A percentile compares a stretch with the other conserved stretches of the same genome.
Conservation (phyloP, 1,140 invertebrate genomes). For the Drosophila truncata region DNA sequence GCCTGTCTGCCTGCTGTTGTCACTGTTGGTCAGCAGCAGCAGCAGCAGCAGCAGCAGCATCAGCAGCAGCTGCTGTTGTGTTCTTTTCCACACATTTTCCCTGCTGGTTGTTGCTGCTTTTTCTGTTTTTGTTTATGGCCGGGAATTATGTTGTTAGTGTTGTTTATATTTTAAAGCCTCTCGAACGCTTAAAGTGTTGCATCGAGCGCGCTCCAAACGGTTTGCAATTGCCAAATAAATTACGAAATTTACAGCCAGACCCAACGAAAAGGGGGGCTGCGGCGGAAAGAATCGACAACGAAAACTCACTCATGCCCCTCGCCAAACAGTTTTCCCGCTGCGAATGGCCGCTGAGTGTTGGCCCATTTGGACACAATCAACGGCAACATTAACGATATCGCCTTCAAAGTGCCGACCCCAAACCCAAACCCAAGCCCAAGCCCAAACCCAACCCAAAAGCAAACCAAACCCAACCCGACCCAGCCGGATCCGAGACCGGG, state of each 20-base stretch:
- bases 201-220: slow-evolving; percentile 51
- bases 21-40: slow-evolving; percentile 59
- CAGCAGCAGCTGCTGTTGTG: slow-evolving; percentile 16
- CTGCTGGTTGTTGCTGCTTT: slow-evolving; percentile 32
- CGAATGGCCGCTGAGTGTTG: slow-evolving; percentile 51
- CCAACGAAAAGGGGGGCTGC: background rate
- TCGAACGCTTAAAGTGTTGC: slow-evolving; percentile 55
- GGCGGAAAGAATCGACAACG: slow-evolving; percentile 26
- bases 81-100: slow-evolving; percentile 41
- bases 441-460: slow-evolving; percentile 26
- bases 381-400: slow-evolving; percentile 82
- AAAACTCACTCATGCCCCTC: slow-evolving; percentile 29
- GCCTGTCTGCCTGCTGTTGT: slow-evolving; percentile 53
- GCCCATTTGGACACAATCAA: slow-evolving; percentile 76
- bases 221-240: slow-evolving; percentile 79
- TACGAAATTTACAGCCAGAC: slow-evolving; percentile 67
- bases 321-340: slow-evolving; percentile 45
- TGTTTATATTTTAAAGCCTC: slow-evolving; percentile 66
- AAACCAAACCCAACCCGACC: slow-evolving; percentile 44
- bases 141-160: slow-evolving; percentile 75
- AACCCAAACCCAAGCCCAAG: slow-evolving; percentile 6
- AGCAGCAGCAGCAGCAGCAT: slow-evolving; percentile 25
- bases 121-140: slow-evolving; percentile 65
- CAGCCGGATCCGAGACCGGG: slow-evolving; percentile 8
- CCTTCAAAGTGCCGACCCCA: slow-evolving; percentile 70